Conservation (phyloP, 2,797 vertebrate species). For the Thripadectes ignobilis region DNA sequence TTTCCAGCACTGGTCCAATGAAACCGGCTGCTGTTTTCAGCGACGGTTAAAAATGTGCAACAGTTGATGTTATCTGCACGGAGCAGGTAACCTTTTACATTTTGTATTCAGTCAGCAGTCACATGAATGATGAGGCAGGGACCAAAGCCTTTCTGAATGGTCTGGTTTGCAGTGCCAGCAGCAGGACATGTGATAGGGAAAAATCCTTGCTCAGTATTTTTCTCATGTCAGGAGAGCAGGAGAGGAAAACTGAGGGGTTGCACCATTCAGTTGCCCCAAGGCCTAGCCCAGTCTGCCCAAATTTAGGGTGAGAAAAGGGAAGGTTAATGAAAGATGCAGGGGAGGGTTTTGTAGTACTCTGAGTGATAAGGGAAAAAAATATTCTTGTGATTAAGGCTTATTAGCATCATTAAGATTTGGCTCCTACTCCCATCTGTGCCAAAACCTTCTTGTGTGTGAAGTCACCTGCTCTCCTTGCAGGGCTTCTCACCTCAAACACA, state of each 20-base stretch:
- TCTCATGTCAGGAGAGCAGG: neutral
- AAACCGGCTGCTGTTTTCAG: neutral
- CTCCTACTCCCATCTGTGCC: neutral
- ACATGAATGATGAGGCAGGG: conserved; percentile 33
- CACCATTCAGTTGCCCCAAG: neutral
- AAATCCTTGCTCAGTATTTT: conserved; percentile 34
- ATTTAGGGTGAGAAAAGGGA: neutral
- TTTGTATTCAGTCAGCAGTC: conserved; percentile 52
- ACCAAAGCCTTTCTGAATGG: conserved; percentile 26
- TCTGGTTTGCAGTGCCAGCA: conserved; percentile 14
- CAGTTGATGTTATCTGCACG: conserved; percentile 38
- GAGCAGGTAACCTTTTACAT: neutral
- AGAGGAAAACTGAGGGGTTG: neutral
- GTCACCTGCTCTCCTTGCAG: neutral
- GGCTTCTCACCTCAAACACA: neutral
- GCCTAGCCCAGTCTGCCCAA: neutral
- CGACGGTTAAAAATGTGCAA: neutral
- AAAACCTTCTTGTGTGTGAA: neutral
- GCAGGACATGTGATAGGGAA: conserved; percentile 2
- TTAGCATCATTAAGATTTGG: neutral
- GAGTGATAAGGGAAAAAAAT: neutral
- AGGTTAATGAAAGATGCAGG: neutral
- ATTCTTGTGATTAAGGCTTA: neutral
- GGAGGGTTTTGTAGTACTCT: neutral
- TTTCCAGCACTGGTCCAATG: neutral